These are phyloP conservation scores for Dastarcus helophoroides DNA, from an alignment of 2,888 invertebrate species.

Conservation along the genomic window DNA sequence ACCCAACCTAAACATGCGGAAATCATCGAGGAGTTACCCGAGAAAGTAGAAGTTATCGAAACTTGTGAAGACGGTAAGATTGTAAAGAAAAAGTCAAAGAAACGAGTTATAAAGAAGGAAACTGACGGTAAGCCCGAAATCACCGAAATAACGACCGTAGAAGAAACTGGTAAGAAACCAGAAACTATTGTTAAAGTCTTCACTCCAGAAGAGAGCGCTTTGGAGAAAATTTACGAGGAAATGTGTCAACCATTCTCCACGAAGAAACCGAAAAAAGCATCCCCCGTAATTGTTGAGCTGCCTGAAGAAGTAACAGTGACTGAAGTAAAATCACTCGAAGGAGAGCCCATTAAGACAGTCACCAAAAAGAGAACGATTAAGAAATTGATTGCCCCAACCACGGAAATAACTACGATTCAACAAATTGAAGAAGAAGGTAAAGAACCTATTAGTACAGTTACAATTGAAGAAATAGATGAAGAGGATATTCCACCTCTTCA, in stretches of 20 bases:
- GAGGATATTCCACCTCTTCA: conserved; percentile 16
- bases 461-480: conserved; percentile 16
- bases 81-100: conserved; percentile 21
- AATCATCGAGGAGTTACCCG: conserved; percentile 12
- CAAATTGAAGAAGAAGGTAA: conserved; percentile 35
- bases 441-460: conserved; percentile 32
- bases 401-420: conserved; percentile 38
- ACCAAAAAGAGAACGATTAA: conserved; percentile 32
- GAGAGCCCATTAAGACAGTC: conserved; percentile 20
- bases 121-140: conserved; percentile 18
- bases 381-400: conserved; percentile 32
- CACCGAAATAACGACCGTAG: conserved; percentile 23
- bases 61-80: conserved; percentile 23
- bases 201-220: conserved; percentile 20
- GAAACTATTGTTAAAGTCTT: conserved; percentile 22
- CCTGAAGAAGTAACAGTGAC: conserved; percentile 24
- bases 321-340: conserved; percentile 18
- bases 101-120: conserved; percentile 23
- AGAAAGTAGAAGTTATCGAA: conserved; percentile 17
- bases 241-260: conserved; percentile 15
- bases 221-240: conserved; percentile 13
- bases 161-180: conserved; percentile 19
- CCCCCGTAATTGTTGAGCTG: conserved; percentile 20
- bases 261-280: conserved; percentile 16
- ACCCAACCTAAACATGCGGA: no score